Base-by-base conservation (phyloP, 92 coral and sea anemone genomes). In the Porites lobata region DNA sequence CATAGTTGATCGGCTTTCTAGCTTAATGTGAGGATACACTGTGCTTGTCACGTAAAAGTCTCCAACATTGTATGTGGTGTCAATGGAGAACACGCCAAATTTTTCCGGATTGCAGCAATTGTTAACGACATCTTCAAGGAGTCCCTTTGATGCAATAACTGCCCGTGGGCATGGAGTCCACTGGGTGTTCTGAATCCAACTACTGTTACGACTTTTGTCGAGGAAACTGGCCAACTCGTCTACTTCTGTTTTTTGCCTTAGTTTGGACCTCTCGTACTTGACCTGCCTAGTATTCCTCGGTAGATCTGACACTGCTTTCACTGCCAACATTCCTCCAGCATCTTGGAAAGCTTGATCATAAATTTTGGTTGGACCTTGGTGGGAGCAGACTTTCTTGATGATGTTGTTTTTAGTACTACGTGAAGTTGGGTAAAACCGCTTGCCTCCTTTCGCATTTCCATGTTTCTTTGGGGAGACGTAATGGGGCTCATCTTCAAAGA, bases 11-110 rank as follows among this genome's bases (percentile, higher is more conserved):
- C 12, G 76, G 65, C 86, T 88, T 0, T 80, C 73, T 2, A 92
- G 75, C 50, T 89, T 92, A 1, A 69, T 57, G 29, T 89, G 93
- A 15, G 63, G 70, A 73, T 92, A 92, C 5, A 70, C 29, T 10
- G 90, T 83, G n/a, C 87, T 72, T 15, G 92, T 87, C 14, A 91
- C 89, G 38, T 86, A 91, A 82, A 86, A 86, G 65, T 84, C 61
- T 1, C 91, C 91, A 7, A 91, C 79, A 32, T 87, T 82, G 32
- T 76, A 87, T 0, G 86, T 87, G 6, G 90, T 92, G 72, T 89
- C 95, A 50, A 89, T 85, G 17, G 82, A 67, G 18, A 92, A 80
- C 2, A 85, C 81, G 2, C 63, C 15, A 63, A 80, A 92, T 54
- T 4, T 32, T 20, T n/a, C 90, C 7, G 92, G 90, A 56, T 85